These are phyloP conservation scores for Luperina nickerlii DNA, from an alignment of 2,888 invertebrate species.

Conservation along the genomic window DNA sequence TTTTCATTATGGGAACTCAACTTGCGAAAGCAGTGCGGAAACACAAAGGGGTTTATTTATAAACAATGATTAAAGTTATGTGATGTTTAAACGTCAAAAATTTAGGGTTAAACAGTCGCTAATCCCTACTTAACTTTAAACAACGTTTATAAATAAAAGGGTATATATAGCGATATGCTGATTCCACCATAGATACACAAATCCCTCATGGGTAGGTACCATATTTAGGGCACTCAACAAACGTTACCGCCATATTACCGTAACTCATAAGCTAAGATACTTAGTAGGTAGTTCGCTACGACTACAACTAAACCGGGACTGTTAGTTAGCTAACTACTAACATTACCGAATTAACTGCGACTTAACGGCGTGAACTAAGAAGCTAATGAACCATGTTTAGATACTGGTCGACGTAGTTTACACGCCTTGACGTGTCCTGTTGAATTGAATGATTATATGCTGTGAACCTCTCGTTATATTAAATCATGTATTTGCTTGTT, in stretches of 20 bases:
- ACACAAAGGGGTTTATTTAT: too few relatives aligned
- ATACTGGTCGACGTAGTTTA: slow-evolving; percentile 20
- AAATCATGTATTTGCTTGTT: neutral
- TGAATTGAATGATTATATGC: slow-evolving; percentile 37
- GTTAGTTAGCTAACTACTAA: slow-evolving; percentile 35
- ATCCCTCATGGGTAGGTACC: neutral
- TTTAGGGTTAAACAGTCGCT: too few relatives aligned
- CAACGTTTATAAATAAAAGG: too few relatives aligned
- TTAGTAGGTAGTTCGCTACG: slow-evolving; percentile 17
- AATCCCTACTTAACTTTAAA: too few relatives aligned
- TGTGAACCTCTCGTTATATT: neutral
- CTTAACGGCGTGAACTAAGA: slow-evolving; percentile 32
- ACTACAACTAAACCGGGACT: slow-evolving; percentile 13
- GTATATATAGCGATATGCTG: too few relatives aligned
- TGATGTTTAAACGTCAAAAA: too few relatives aligned
- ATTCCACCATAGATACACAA: neutral
- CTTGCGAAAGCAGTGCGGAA: too few relatives aligned
- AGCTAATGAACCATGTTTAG: slow-evolving; percentile 43
- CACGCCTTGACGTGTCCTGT: slow-evolving; percentile 11
- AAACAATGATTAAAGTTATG: too few relatives aligned
- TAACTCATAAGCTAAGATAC: slow-evolving; percentile 34
- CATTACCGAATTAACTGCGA: slow-evolving; percentile 60
- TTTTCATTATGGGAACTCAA: neutral
- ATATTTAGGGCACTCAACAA: slow-evolving; percentile 21
- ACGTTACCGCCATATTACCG: slow-evolving; percentile 26